A percentile compares a stretch with the other conserved stretches of the same genome.
phyloP scores from a whole-genome alignment of 2,113 vertebrate species.

The Gymnorhina tibicen region DNA sequence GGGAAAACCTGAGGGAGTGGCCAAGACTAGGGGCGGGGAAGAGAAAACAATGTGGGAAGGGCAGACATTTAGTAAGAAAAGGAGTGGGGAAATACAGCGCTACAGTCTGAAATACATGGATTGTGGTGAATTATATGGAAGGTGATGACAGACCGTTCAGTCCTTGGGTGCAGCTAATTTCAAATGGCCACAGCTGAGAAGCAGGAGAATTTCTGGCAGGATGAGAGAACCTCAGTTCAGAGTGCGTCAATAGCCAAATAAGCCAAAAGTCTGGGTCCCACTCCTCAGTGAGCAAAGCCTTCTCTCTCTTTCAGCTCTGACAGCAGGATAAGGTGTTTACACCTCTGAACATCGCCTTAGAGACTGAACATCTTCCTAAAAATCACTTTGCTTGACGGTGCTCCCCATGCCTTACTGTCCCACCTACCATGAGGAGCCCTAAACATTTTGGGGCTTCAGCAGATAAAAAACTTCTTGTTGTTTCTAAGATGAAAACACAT shows the following conservation, averaged over 20 bases:
- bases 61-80: too few relatives aligned
- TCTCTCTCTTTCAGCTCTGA: background rate
- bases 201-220: background rate
- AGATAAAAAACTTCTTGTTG: background rate
- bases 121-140: background rate
- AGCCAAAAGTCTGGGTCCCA: background rate
- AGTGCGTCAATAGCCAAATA: background rate
- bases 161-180: background rate
- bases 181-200: background rate
- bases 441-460: background rate
- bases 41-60: too few relatives aligned
- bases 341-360: background rate
- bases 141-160: background rate
- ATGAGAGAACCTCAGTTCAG: background rate
- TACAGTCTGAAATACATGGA: background rate
- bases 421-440: background rate
- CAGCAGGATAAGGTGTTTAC: background rate
- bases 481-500: background rate
- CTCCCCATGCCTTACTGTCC: background rate
- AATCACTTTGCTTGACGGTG: background rate
- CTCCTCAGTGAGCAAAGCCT: background rate
- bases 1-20: too few relatives aligned
- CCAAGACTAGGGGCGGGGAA: too few relatives aligned
- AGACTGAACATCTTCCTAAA: background rate
- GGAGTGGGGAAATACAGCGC: too few relatives aligned